phyloP scores from a whole-genome alignment of 2,888 invertebrate species.

The Ariolimax columbianus region DNA sequence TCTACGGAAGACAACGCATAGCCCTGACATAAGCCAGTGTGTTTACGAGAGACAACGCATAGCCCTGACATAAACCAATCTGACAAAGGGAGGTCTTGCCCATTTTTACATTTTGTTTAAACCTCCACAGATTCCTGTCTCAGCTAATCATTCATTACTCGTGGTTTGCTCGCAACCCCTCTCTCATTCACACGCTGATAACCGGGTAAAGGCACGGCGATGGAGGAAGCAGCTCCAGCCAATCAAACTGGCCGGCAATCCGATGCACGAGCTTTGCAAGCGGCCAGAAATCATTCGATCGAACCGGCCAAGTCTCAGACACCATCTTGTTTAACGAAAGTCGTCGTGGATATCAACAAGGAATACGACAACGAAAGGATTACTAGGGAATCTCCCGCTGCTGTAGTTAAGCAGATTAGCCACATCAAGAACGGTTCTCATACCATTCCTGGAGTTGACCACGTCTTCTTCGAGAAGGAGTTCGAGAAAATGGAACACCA shows the following conservation, averaged over 20 bases:
- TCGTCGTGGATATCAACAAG: not conserved
- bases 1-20: no score
- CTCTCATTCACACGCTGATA: no score
- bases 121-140: no score
- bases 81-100: no score
- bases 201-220: not conserved
- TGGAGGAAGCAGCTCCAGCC: not conserved
- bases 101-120: no score
- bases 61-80: no score
- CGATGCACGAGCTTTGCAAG: not conserved
- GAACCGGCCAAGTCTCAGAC: not conserved
- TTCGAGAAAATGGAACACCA: conserved; percentile 43
- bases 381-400: not conserved
- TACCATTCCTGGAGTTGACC: conserved; percentile 38
- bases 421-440: not conserved
- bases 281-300: not conserved
- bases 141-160: no score
- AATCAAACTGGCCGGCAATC: not conserved
- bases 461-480: conserved; percentile 40
- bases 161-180: no score
- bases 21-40: no score
- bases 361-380: not conserved
- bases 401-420: no score
- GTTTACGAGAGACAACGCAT: no score
- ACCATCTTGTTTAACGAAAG: not conserved